Base-by-base conservation (phyloP, 2,113 vertebrate genomes). In the Otolemur garnettii region DNA sequence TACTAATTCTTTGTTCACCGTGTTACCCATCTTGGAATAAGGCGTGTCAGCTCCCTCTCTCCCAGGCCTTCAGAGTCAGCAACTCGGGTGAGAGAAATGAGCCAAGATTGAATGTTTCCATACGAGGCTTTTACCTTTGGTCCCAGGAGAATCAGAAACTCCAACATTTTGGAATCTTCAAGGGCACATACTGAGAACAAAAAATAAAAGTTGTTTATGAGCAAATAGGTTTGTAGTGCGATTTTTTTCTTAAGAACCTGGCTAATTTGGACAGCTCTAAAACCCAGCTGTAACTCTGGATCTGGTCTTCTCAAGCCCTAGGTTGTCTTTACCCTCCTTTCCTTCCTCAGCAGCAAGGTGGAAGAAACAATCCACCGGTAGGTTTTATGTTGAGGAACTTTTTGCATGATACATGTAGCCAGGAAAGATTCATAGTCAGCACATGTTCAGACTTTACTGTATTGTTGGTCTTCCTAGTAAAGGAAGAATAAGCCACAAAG, bases 181-280 rank as follows among this genome's bases (percentile, higher is more conserved):
- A 98, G 98, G 98, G 98, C 98, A 98, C 98, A 98, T 98, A 96
- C 97, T 97, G 97, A 98, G 97, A 98, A 98, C 97, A 97, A 98
- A 98, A 98, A 99, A 98, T 98, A 96, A 98, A 98, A 97, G 62
- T 95, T 92, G 97, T 98, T 98, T 95, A 98, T 98, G 97, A 98
- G 96, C 92, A 97, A 96, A 80, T 15, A 0, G 53, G n/a, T 35
- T 71, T 30, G 9, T 8, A 2, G 53, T n/a, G 22, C 94, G 74
- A 22, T 84, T 91, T 72, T 93, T 91, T 93, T 91, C 82, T 69
- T 69, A 53, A 50, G 45, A 69, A 35, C 2, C 28, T 19, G 42
- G 26, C 62, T 55, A 8, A 69, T 8, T 8, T 14, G 33, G 80
- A 57, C 68, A 75, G 11, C 33, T 14, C 18, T 1, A 14, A 78